phyloP scores from a whole-genome alignment of 2,797 vertebrate species.

The Fringilla coelebs region DNA sequence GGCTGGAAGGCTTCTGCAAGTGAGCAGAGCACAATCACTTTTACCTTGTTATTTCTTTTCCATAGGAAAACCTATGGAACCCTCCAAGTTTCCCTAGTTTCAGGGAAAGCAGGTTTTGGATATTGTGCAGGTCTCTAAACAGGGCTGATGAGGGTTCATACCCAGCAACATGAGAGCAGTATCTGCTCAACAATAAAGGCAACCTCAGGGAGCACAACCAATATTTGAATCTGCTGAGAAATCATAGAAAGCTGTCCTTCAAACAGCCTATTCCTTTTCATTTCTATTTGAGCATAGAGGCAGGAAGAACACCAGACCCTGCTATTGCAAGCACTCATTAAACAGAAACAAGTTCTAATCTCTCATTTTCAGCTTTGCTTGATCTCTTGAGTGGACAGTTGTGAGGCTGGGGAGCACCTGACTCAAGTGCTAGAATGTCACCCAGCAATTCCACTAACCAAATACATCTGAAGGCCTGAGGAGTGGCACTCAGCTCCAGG shows the following conservation, averaged over 20 bases:
- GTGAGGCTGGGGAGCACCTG: not conserved
- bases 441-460: not conserved
- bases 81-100: not conserved
- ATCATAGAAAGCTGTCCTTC: not conserved
- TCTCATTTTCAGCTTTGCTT: not conserved
- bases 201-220: not conserved
- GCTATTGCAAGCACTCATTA: not conserved
- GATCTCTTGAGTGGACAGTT: not conserved
- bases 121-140: not conserved
- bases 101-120: not conserved
- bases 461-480: not conserved
- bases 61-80: not conserved
- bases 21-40: not conserved
- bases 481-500: not conserved
- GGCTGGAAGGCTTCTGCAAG: not conserved
- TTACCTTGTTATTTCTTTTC: not conserved
- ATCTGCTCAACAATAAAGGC: not conserved
- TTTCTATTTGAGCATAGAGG: not conserved
- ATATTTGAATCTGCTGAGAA: not conserved
- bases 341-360: not conserved
- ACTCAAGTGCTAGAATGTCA: too few relatives aligned
- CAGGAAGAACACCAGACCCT: not conserved
- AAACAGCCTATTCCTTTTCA: not conserved
- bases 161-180: not conserved
- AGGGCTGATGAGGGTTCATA: not conserved